Conservation (phyloP, 2,888 invertebrate genomes). For the Biston stratarius region DNA sequence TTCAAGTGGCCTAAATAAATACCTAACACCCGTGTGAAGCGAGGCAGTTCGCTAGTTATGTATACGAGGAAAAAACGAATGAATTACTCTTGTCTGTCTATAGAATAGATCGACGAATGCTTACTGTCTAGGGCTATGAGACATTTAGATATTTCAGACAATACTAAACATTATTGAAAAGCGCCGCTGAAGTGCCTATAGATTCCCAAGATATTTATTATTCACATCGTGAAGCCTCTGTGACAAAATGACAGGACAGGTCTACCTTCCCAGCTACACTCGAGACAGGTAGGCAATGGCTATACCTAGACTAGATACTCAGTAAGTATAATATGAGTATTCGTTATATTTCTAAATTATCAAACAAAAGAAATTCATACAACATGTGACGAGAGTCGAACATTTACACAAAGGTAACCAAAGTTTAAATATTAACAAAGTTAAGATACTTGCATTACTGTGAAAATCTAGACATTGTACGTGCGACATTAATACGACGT, state of each 20-base stretch:
- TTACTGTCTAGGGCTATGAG: not conserved
- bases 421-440: not conserved
- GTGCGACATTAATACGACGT: not conserved
- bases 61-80: too few relatives aligned
- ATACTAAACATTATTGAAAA: conserved; percentile 9
- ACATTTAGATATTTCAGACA: conserved; percentile 5
- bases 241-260: conserved; percentile 17
- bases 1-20: too few relatives aligned
- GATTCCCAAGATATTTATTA: conserved; percentile 23
- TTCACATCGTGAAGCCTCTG: conserved; percentile 20
- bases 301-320: not conserved
- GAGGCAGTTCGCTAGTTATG: too few relatives aligned
- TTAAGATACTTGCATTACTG: not conserved
- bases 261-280: conserved; percentile 7
- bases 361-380: not conserved
- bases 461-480: not conserved
- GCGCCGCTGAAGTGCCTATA: not conserved
- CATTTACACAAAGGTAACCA: not conserved
- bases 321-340: not conserved
- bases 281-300: not conserved
- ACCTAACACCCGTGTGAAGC: too few relatives aligned
- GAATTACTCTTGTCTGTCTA: not conserved
- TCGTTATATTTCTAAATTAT: not conserved
- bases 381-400: not conserved
- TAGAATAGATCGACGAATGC: not conserved